phyloP scores from a whole-genome alignment of 2,888 invertebrate species.

The Clistopyga incitator region DNA sequence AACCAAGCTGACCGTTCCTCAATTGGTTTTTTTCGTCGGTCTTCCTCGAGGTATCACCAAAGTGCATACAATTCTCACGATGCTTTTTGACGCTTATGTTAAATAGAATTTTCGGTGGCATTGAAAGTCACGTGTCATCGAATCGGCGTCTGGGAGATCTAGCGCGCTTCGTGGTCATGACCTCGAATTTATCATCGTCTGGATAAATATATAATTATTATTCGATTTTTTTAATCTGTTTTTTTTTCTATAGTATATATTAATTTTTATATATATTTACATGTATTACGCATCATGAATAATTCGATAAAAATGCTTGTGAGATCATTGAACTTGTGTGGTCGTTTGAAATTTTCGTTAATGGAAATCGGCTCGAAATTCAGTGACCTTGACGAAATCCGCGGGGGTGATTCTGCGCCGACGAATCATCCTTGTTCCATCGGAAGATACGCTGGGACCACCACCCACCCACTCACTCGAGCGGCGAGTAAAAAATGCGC shows the following conservation, averaged over 20 bases:
- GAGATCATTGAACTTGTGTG: background rate
- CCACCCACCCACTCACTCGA: conserved; percentile 1
- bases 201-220: background rate
- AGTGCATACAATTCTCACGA: conserved; percentile 9
- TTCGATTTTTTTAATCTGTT: background rate
- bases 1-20: background rate
- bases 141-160: background rate
- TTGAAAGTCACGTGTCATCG: conserved; percentile 2
- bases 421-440: background rate
- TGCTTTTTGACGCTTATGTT: background rate
- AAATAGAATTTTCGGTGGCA: conserved; percentile 4
- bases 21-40: conserved; percentile 2
- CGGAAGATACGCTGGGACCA: background rate
- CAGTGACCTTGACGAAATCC: background rate
- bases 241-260: background rate
- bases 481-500: conserved; percentile 1
- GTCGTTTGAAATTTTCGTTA: background rate
- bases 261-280: background rate
- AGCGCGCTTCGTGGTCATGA: background rate
- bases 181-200: conserved; percentile 1
- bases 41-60: conserved; percentile 1
- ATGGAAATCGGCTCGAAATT: background rate
- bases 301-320: background rate
- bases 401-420: background rate
- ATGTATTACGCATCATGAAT: no score